These are phyloP conservation scores for Sitodiplosis mosellana DNA, from an alignment of 1,140 invertebrate genomes.

Conservation along the genomic window DNA sequence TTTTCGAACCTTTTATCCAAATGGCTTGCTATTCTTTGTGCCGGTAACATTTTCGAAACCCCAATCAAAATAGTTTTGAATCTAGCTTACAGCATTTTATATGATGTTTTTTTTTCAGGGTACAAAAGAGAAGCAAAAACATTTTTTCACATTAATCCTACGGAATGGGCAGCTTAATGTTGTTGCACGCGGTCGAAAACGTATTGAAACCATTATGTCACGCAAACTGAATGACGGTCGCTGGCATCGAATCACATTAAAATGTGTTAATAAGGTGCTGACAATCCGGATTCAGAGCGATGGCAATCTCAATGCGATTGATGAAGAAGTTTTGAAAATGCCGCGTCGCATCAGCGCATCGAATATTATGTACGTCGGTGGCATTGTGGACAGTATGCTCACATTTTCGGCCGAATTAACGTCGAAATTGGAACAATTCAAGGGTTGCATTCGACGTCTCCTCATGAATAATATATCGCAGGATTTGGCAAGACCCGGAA, in stretches of 20 bases:
- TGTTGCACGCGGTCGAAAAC: constrained; percentile 42
- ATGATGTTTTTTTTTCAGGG: constrained; percentile 27
- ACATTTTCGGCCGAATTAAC: constrained; percentile 25
- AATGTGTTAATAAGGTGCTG: constrained; percentile 40
- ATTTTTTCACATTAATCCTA: constrained; percentile 53
- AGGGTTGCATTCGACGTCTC: constrained; percentile 64
- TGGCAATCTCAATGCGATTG: constrained; percentile 27
- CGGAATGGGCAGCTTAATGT: constrained; percentile 50
- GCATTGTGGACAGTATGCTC: constrained; percentile 40
- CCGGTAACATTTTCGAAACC: constrained; percentile 30
- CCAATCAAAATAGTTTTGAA: background rate
- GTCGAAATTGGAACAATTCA: constrained; percentile 52
- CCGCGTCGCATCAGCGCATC: constrained; percentile 46
- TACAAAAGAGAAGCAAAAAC: constrained; percentile 39
- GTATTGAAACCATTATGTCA: constrained; percentile 39
- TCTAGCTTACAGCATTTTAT: too few relatives aligned
- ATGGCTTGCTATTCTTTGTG: constrained; percentile 61
- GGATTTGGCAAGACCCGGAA: constrained; percentile 53
- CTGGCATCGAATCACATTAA: constrained; percentile 60
- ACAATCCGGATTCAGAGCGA: constrained; percentile 49
- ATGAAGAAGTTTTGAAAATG: constrained; percentile 26
- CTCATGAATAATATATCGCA: constrained; percentile 52
- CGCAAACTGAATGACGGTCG: constrained; percentile 55
- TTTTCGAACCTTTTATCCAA: constrained; percentile 68
- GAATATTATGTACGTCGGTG: constrained; percentile 60